phyloP scores from a whole-genome alignment of 2,888 invertebrate species.

The Sepiola atlantica region DNA sequence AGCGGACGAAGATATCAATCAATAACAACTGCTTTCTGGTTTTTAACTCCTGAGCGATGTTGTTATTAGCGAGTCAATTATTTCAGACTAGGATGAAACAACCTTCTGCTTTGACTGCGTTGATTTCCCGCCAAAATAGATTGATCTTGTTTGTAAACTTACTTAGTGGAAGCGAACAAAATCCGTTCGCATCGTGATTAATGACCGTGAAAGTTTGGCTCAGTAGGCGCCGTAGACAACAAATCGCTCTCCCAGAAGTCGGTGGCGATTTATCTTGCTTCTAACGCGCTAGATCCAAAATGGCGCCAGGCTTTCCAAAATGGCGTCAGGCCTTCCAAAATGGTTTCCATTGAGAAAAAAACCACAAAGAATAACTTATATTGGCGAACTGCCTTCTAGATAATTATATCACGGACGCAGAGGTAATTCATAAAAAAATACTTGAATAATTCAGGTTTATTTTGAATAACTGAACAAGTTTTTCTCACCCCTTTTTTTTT shows the following conservation, averaged over 20 bases:
- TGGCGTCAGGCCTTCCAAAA: neutral
- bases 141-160: constrained; percentile 32
- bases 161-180: neutral
- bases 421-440: neutral
- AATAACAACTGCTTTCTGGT: neutral
- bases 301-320: neutral
- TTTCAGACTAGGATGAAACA: neutral
- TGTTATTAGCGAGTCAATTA: neutral
- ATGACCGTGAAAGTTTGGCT: neutral
- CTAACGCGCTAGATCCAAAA: too few species aligned
- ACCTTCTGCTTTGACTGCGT: neutral
- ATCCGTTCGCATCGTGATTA: neutral
- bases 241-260: neutral
- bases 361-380: neutral
- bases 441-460: neutral
- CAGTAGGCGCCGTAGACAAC: neutral
- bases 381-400: neutral
- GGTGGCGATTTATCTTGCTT: neutral
- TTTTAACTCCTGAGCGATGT: neutral
- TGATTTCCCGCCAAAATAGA: neutral
- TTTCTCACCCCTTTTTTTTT: neutral
- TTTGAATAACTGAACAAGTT: neutral
- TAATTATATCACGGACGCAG: neutral
- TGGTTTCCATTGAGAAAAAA: neutral
- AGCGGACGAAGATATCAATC: neutral